Percentiles rank a stretch among this genome's conserved stretches.
Conservation (phyloP, 1,140 invertebrate species). For the Lepidostoma basale region DNA sequence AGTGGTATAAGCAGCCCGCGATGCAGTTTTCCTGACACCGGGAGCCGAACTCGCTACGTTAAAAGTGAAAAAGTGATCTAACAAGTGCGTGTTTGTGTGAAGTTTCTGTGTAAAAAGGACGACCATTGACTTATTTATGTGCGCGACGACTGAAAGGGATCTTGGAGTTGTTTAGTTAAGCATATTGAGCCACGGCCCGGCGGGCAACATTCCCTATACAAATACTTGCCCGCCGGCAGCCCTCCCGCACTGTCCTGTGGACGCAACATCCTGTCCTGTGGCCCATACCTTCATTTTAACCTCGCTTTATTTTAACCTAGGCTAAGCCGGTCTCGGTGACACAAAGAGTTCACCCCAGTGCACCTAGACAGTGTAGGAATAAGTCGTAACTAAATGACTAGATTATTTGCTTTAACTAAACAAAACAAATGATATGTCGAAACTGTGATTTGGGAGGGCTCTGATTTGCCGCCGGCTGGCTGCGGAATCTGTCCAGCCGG, state of each 20-base stretch:
- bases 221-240: constrained; percentile 35
- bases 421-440: constrained; percentile 44
- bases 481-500: constrained; percentile 34
- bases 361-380: constrained; percentile 33
- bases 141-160: constrained; percentile 46
- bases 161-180: constrained; percentile 44
- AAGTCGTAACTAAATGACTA: constrained; percentile 38
- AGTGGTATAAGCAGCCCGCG: constrained; percentile 27
- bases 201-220: constrained; percentile 46
- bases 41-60: constrained; percentile 21
- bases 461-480: constrained; percentile 44
- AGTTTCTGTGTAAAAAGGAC: constrained; percentile 41
- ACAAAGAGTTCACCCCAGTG: constrained; percentile 15
- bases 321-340: constrained; percentile 24
- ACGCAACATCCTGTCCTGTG: neutral
- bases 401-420: constrained; percentile 45
- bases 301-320: constrained; percentile 24
- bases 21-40: neutral
- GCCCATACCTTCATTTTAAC: neutral
- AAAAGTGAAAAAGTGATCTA: constrained; percentile 37
- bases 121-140: constrained; percentile 43
- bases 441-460: constrained; percentile 48
- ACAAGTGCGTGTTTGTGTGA: constrained; percentile 42
- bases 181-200: constrained; percentile 28
- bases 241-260: neutral